Base-by-base conservation (phyloP, 2,113 vertebrate species). In the Chelonoidis abingdonii region DNA sequence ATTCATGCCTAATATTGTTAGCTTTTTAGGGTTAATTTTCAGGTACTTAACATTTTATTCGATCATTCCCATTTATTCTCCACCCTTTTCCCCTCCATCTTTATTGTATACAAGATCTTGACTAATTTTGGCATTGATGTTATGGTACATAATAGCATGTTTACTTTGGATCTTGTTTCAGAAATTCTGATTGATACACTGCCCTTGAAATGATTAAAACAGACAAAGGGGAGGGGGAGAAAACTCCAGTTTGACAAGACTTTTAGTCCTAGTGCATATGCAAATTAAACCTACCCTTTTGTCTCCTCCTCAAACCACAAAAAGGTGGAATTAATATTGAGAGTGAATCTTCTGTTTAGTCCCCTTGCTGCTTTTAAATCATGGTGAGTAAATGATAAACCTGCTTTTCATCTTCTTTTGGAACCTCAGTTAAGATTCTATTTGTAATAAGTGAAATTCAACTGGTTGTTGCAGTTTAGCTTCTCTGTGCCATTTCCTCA, bases 401-500 rank as follows among this genome's bases (percentile, higher is more conserved):
- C 49, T 29, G 49, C 56, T 82, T 92, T 92, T 96, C 88, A 59
- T 81, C 52, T 96, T 84, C 93, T 95, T 95, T 75, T 83, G 72
- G 85, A 97, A 88, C 41, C 89, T 47, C 86, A 78, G 94, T 69
- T 86, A 95, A 92, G 38, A 76, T 72, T 90, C 82, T 94, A 78
- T 22, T 29, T 72, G 87, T 92, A 93, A 94, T 79, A 96, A 97
- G 95, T 97, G 95, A 97, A 97, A 95, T 94, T 88, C 93, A 96
- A 96, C 92, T 95, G 94, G 86, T 97, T 96, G 92, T 94, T 97
- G 94, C 95, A 87, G 91, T 94, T 93, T 54, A 79, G 90, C 90
- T 86, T 82, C 94, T 76, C 84, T 2, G 25, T 14, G 19, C 88
- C 95, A 89, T 97, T 98, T 98, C 97, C 96, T 96, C 94, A 94